Evolutionary conservation across 2,797 vertebrate species (phyloP).

Genomic region (Pseudochirops corinnae): DNA sequence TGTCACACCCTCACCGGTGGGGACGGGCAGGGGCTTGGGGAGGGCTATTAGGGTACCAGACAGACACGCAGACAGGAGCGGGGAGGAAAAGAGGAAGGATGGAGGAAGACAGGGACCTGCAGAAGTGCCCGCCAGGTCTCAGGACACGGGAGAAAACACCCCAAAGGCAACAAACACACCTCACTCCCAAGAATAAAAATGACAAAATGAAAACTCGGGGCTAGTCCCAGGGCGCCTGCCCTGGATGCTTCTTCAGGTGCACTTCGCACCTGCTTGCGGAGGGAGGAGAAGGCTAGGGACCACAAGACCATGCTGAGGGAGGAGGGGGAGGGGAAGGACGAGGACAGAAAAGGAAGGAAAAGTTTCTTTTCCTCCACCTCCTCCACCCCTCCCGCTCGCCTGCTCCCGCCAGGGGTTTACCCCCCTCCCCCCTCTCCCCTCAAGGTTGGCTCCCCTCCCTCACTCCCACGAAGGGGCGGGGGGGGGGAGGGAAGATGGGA

Average conservation of each 20-base stretch:
- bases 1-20: conserved; percentile 72
- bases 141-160: not conserved
- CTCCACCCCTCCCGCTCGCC: conserved; percentile 58
- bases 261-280: conserved; percentile 12
- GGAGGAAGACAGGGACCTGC: not conserved
- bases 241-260: conserved; percentile 61
- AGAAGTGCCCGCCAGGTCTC: not conserved
- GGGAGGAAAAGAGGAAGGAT: not conserved
- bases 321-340: not conserved
- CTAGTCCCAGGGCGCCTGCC: not conserved
- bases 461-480: conserved; percentile 75
- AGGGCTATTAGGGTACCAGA: not conserved
- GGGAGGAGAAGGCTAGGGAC: conserved; percentile 19
- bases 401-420: not conserved
- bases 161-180: not conserved
- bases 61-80: not conserved
- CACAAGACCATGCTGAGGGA: not conserved
- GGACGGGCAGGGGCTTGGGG: conserved; percentile 41
- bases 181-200: not conserved
- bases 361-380: conserved; percentile 72
- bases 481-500: conserved; percentile 38
- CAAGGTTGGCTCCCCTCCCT: conserved; percentile 69
- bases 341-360: conserved; percentile 51
- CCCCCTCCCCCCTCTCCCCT: conserved; percentile 27
- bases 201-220: not conserved